Evolutionary conservation across 2,797 vertebrate species (phyloP).

Genomic region (Rhyacichthys aspro): DNA sequence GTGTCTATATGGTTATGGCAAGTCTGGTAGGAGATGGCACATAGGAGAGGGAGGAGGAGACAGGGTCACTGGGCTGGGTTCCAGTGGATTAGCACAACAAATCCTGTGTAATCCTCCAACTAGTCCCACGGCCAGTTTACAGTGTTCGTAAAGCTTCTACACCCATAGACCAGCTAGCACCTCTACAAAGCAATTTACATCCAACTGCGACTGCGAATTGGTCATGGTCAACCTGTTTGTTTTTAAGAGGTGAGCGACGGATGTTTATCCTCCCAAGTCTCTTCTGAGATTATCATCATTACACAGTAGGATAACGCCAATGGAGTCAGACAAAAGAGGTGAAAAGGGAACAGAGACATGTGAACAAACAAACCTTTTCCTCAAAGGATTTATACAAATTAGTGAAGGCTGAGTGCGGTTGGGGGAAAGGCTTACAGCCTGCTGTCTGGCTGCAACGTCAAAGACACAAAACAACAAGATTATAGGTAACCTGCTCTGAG

Average conservation of each 20-base stretch:
- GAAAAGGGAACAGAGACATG: slow-evolving; percentile 22
- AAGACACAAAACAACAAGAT: slow-evolving; percentile 12
- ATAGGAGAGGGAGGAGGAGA: slow-evolving; percentile 25
- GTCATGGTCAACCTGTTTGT: slow-evolving; percentile 20
- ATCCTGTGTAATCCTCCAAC: slow-evolving; percentile 80
- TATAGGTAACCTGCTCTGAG: not conserved
- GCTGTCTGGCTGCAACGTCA: slow-evolving; percentile 16
- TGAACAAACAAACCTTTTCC: slow-evolving; percentile 33
- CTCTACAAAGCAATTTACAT: slow-evolving; percentile 15
- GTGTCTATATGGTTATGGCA: not conserved
- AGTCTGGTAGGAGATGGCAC: not conserved
- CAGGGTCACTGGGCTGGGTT: slow-evolving; percentile 67
- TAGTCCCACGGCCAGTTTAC: slow-evolving; percentile 63
- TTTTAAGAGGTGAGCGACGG: too few relatives aligned
- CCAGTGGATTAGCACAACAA: slow-evolving; percentile 74
- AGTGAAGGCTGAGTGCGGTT: slow-evolving; percentile 4
- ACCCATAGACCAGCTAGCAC: slow-evolving; percentile 35
- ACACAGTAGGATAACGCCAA: slow-evolving; percentile 28
- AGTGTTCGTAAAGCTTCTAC: slow-evolving; percentile 60
- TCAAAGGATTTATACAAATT: slow-evolving; percentile 17
- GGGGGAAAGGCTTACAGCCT: slow-evolving; percentile 7
- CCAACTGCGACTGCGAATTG: slow-evolving; percentile 9
- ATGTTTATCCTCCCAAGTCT: slow-evolving; percentile 37
- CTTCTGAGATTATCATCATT: slow-evolving; percentile 54
- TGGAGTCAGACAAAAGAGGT: slow-evolving; percentile 29